Percentiles rank a stretch among this genome's conserved stretches.
These are phyloP conservation scores for Hydriomena furcata DNA, from an alignment of 2,888 invertebrate species.

Conservation along the genomic window DNA sequence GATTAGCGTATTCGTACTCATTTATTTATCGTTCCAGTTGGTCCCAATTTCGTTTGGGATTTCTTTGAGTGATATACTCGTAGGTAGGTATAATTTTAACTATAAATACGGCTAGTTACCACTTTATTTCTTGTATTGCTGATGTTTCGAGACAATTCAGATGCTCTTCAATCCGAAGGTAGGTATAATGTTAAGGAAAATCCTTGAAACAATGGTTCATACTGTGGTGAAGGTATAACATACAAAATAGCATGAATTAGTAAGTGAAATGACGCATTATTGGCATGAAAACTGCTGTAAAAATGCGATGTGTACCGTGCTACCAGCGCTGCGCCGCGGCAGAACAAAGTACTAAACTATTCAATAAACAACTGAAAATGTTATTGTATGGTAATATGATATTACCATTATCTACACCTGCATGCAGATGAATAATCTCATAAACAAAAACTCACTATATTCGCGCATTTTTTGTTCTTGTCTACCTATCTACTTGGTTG, in stretches of 20 bases:
- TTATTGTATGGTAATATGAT: not conserved
- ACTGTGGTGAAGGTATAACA: too few species aligned
- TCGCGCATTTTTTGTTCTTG: not conserved
- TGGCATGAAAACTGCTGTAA: conserved; percentile 24
- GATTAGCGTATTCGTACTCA: too few species aligned
- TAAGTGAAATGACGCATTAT: conserved; percentile 15
- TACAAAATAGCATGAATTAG: not conserved
- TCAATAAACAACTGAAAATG: conserved; percentile 18
- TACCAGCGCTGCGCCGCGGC: conserved; percentile 30
- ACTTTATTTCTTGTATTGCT: too few species aligned
- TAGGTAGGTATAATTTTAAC: too few species aligned
- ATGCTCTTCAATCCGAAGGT: too few species aligned
- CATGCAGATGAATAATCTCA: not conserved
- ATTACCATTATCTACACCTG: too few species aligned
- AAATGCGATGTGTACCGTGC: conserved; percentile 21
- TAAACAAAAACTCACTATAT: not conserved
- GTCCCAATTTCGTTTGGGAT: too few species aligned
- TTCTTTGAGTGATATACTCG: conserved; percentile 4
- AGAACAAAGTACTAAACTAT: conserved; percentile 25
- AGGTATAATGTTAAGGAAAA: conserved; percentile 6
- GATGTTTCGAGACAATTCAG: too few species aligned
- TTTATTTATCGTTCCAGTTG: too few species aligned
- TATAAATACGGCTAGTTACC: too few species aligned
- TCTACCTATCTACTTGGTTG: not conserved
- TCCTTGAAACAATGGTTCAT: not conserved